These are phyloP conservation scores for Pteronura brasiliensis DNA, from an alignment of 2,113 vertebrate species.

Conservation along the genomic window DNA sequence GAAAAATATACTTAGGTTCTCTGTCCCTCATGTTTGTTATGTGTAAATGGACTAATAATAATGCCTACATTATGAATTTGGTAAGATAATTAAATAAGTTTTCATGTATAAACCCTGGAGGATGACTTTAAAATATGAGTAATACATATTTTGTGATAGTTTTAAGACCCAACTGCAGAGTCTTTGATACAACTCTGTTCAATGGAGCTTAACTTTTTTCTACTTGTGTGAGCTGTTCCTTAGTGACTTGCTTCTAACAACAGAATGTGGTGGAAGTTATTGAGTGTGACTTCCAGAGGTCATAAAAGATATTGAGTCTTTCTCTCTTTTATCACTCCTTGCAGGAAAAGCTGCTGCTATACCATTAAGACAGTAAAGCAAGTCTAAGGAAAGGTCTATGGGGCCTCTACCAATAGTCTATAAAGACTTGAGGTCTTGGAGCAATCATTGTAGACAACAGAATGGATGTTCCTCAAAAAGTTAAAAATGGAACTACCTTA, in stretches of 20 bases:
- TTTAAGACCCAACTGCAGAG: not conserved
- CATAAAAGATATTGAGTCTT: not conserved
- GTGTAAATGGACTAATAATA: not conserved
- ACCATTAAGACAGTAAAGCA: not conserved
- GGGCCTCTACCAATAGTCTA: not conserved
- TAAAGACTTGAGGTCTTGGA: not conserved
- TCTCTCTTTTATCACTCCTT: not conserved
- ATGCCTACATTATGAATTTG: not conserved
- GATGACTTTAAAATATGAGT: not conserved
- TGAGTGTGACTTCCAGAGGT: not conserved
- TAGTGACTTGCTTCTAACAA: not conserved
- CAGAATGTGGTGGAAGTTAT: not conserved
- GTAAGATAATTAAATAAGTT: not conserved
- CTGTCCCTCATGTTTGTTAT: not conserved
- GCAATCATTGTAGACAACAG: not conserved
- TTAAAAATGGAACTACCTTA: not conserved
- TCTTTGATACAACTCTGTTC: not conserved
- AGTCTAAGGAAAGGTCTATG: not conserved
- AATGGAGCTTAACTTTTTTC: not conserved
- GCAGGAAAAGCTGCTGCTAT: not conserved
- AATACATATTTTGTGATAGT: not conserved
- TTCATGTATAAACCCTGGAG: not conserved
- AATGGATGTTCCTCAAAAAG: not conserved
- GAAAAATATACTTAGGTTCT: not conserved
- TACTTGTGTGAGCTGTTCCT: not conserved